Percentiles rank a stretch among this genome's conserved stretches.
Conservation (phyloP, 2,888 invertebrate species). For the Sepiola atlantica region DNA sequence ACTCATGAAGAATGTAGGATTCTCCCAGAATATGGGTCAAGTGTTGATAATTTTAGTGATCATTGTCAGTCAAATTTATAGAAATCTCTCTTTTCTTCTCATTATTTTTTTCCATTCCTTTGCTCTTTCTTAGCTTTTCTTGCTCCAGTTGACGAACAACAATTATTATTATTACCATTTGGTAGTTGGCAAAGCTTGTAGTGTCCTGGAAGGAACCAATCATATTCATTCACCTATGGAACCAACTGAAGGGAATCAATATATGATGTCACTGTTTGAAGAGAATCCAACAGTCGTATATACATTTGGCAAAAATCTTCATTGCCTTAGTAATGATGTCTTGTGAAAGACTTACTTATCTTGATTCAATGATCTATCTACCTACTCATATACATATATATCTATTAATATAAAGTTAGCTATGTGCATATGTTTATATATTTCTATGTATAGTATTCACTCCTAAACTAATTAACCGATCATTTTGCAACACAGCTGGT, state of each 20-base stretch:
- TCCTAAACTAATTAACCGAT: too few species aligned
- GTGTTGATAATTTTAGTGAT: not conserved
- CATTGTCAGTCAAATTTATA: conserved; percentile 6
- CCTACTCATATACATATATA: not conserved
- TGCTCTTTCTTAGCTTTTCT: not conserved
- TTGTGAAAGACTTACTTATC: conserved; percentile 9
- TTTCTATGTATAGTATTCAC: too few species aligned
- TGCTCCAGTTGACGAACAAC: not conserved
- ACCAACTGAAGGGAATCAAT: conserved; percentile 35
- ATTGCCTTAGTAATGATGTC: not conserved
- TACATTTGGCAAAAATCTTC: conserved; percentile 32
- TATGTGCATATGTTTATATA: too few species aligned
- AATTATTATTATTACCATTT: conserved; percentile 41
- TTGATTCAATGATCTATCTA: not conserved
- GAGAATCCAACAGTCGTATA: conserved; percentile 37
- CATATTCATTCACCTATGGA: conserved; percentile 43
- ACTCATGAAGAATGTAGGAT: not conserved
- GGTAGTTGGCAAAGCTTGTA: conserved; percentile 33
- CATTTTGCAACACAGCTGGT: too few species aligned
- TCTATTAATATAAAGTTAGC: not conserved
- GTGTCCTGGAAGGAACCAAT: conserved; percentile 37
- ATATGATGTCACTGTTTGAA: conserved; percentile 44
- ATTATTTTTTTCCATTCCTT: not conserved
- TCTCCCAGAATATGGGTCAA: not conserved
- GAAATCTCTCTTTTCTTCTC: not conserved